Conservation (phyloP, 2,113 vertebrate genomes). For the Colaptes auratus region DNA sequence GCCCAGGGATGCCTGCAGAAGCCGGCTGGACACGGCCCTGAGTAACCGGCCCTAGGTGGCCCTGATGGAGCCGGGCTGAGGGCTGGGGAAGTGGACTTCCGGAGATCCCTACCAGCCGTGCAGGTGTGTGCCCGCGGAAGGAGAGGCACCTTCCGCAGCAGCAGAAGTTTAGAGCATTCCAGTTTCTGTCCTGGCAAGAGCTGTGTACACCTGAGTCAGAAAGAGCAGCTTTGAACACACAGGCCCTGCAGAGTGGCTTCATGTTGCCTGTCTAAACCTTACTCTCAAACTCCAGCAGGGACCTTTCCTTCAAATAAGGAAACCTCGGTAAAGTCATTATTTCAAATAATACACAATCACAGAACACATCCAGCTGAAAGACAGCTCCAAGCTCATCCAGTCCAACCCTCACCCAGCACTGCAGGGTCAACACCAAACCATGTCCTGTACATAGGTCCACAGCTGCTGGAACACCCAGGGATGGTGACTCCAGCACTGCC, state of each 20-base stretch:
- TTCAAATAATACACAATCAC: background rate
- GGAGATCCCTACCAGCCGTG: background rate
- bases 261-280: background rate
- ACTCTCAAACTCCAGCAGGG: background rate
- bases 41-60: too few relatives aligned
- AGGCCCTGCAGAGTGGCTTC: rapidly evolving
- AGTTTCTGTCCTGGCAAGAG: background rate
- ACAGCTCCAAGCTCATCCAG: too few relatives aligned
- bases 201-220: too few relatives aligned
- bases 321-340: background rate
- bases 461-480: too few relatives aligned
- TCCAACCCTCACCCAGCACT: too few relatives aligned
- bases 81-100: background rate
- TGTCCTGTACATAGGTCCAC: too few relatives aligned
- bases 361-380: too few relatives aligned
- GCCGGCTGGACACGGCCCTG: too few relatives aligned
- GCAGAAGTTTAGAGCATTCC: background rate
- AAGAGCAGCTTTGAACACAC: rapidly evolving
- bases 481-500: too few relatives aligned
- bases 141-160: background rate
- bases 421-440: too few relatives aligned
- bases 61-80: background rate
- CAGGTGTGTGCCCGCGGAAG: background rate
- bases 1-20: too few relatives aligned
- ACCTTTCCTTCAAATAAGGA: background rate